Base-by-base conservation (phyloP, 2,797 vertebrate genomes). In the Muscicapa comitata region DNA sequence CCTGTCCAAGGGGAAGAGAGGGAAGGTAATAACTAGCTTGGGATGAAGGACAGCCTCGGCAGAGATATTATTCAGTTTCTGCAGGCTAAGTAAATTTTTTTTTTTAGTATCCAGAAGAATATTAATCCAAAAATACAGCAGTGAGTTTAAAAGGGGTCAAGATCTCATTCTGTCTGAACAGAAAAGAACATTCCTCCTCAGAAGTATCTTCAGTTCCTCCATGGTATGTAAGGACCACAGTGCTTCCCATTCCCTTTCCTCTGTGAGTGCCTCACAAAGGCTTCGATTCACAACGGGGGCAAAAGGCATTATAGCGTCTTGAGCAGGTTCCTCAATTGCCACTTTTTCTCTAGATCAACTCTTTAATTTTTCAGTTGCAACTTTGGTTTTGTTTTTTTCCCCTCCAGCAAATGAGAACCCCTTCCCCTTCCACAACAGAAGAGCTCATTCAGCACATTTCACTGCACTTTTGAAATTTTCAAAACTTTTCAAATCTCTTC, bases 141-240 rank as follows among this genome's bases (percentile, higher is more conserved):
- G 33, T 3, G 25, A 55, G 43, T 54, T 88, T 37, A 72, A 68
- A 90, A 68, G 43, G 23, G 42, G 40, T 55, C 28, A 72, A 47
- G 66, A 84, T 80, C 17, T 80, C 38, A 40, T 79, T 82, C 31
- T 91, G 50, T 26, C 33, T 57, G 28, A n/a, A 42, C 20, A 85
- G 55, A 67, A 53, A 38, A 72, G 1, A 38, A n/a, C 0, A 3
- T 25, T 80, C 26, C 35, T 86, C 51, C 68, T 38, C 50, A 80
- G 10, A 50, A 71, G 14, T 3, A 29, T 4, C 63, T 37, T 68
- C 28, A 28, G 28, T 48, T 91, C 54, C 62, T 54, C 40, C 33
- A 31, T 0, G 0, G 28, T 8, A 51, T 1, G 0, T 3, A 26
- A 84, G 24, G 45, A 26, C 26, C 23, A 35, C 10, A 4, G n/a